A percentile compares a stretch with the other conserved stretches of the same genome.
Conservation (phyloP, 92 coral and sea anemone genomes). For the Virgularia gustaviana region DNA sequence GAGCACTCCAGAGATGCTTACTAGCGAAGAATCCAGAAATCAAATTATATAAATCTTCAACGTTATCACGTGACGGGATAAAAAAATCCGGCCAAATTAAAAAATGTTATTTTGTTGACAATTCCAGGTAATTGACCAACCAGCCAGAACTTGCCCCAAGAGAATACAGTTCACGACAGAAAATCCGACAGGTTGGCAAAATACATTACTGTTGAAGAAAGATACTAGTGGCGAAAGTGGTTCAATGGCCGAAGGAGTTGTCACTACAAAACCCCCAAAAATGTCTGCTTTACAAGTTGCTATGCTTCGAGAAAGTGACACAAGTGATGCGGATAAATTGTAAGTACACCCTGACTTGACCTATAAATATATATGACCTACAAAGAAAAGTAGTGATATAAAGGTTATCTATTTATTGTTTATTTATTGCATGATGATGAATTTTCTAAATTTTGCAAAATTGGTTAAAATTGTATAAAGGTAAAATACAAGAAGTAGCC, state of each 20-base stretch:
- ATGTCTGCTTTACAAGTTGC: not conserved
- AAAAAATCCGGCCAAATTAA: too few relatives aligned
- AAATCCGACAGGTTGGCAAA: not conserved
- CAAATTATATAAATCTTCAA: too few relatives aligned
- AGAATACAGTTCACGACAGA: constrained; percentile 7
- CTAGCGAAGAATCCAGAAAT: too few relatives aligned
- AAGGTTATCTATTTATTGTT: too few relatives aligned
- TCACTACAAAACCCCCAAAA: not conserved
- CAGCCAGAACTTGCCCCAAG: constrained; percentile 18
- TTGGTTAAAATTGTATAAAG: too few relatives aligned
- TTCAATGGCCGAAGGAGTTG: not conserved
- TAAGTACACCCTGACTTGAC: constrained; percentile 7
- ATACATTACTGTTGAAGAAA: constrained; percentile 16
- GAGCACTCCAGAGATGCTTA: too few relatives aligned
- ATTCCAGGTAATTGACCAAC: constrained; percentile 24
- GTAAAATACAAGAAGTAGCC: too few relatives aligned
- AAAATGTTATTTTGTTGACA: not conserved
- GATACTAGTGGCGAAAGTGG: not conserved
- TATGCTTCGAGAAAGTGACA: constrained; percentile 14
- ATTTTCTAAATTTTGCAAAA: too few relatives aligned
- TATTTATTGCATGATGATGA: too few relatives aligned
- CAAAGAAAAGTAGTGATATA: too few relatives aligned
- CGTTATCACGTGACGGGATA: too few relatives aligned
- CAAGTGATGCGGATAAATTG: constrained; percentile 15
- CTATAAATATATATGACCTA: too few relatives aligned